A percentile compares a stretch with the other conserved stretches of the same genome.
Evolutionary conservation across 2,888 invertebrate species (phyloP).

Genomic region (Bibio marci): DNA sequence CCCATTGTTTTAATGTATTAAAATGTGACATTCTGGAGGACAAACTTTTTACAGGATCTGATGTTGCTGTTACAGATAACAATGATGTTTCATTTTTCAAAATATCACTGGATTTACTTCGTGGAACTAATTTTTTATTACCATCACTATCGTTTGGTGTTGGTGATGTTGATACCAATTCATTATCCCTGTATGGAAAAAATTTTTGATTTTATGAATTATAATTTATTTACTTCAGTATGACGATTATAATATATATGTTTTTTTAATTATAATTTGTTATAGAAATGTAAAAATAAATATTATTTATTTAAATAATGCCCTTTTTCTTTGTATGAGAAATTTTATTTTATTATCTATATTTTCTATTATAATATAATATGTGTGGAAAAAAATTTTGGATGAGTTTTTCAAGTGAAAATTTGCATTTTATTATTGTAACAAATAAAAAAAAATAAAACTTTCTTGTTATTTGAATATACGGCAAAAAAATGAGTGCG

Average conservation of each 20-base stretch:
- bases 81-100: conserved; percentile 47
- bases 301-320: neutral
- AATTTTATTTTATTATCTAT: neutral
- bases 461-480: no score
- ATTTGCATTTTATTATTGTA: no score
- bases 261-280: no score
- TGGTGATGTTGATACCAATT: neutral
- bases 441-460: no score
- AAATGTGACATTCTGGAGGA: conserved; percentile 42
- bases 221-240: neutral
- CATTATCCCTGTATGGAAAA: neutral
- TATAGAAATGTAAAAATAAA: neutral
- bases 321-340: neutral
- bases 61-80: conserved; percentile 22
- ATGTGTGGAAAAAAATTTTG: no score
- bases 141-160: conserved; percentile 2
- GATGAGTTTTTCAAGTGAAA: no score
- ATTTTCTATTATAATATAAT: no score
- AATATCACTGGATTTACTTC: conserved; percentile 61
- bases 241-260: no score
- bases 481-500: no score
- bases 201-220: neutral
- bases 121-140: conserved; percentile 35
- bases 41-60: conserved; percentile 28
- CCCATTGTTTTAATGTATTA: conserved; percentile 72